Percentiles rank a stretch among this genome's conserved stretches.
phyloP scores from a whole-genome alignment of 2,113 vertebrate genomes.

The Pagrus major region DNA sequence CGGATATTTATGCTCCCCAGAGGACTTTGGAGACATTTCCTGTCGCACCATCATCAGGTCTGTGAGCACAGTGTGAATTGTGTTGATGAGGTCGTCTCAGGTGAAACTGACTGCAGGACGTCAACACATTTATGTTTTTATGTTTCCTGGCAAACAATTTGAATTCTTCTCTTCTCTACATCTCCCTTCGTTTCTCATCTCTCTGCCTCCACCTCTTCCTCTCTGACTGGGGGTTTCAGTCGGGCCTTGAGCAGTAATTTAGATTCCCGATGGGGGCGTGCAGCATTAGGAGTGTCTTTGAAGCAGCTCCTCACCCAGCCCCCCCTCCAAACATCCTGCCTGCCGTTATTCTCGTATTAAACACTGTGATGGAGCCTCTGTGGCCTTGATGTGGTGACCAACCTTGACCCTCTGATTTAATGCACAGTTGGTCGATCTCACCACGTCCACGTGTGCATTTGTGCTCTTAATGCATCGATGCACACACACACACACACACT shows the following conservation, averaged over 20 bases:
- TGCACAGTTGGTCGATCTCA: constrained; percentile 45
- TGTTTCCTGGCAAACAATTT: background rate
- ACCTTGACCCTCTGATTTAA: constrained; percentile 70
- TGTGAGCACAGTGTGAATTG: too few relatives aligned
- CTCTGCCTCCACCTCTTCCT: constrained; percentile 5
- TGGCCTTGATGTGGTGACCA: constrained; percentile 52
- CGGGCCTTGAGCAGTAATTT: constrained; percentile 48
- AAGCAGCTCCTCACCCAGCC: background rate
- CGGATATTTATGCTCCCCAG: too few relatives aligned
- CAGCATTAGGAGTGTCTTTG: constrained; percentile 46
- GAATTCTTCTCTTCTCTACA: background rate
- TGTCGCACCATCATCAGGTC: too few relatives aligned
- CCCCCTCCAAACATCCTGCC: background rate
- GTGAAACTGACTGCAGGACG: background rate
- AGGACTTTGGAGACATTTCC: too few relatives aligned
- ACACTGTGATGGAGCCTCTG: constrained; percentile 33
- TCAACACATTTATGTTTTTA: background rate
- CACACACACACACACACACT: constrained; percentile 2
- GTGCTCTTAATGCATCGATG: background rate
- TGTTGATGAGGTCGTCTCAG: too few relatives aligned
- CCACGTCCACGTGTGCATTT: background rate
- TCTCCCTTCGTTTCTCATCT: background rate
- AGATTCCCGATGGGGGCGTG: constrained; percentile 34
- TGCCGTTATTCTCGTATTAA: constrained; percentile 30
- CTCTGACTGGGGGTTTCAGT: constrained; percentile 27